Base-by-base conservation (phyloP, 2,113 vertebrate genomes). In the Stomatorhinus ivindoensis region DNA sequence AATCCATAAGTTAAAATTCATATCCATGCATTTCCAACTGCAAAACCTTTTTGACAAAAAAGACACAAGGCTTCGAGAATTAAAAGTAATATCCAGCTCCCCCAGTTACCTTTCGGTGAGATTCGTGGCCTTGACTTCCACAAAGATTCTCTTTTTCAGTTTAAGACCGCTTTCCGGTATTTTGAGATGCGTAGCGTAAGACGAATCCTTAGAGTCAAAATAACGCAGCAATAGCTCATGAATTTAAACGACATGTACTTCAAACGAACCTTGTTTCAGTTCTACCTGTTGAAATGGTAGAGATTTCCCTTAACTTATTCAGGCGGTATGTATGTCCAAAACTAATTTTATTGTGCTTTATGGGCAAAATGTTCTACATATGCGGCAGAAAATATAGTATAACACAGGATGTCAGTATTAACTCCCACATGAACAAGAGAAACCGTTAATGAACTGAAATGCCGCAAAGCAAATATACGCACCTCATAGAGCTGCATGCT, bases 101-200 rank as follows among this genome's bases (percentile, higher is more conserved):
- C 19, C 27, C 35, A 42, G 27, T 2, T 93, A 96, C 96, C 92
- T 95, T 0, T 92, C 73, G 87, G 95, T 95, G n/a, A 96, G 93
- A 88, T 95, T 95, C 13, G 90, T 93, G 6, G 96, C 96, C 83
- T 65, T 90, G 24, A 96, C 94, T 83, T 89, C 89, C 44, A 95
- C 95, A 91, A 94, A 96, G 89, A 96, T 94, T 90, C 93, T 94
- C 61, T 94, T 94, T 91, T 96, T 96, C 87, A 96, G 90, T 24
- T 88, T 91, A 11, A 96, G 91, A 65, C 96, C 96, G 1, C 39
- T n/a, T 24, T 88, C 73, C 51, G 95, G 94, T 2, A 95, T 89
- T 61, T 50, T 65, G 35, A 95, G 90, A 0, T 0, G 2, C 21
- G 48, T 58, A 27, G 91, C 90, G 90, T 94, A 95, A 9, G 8